These are phyloP conservation scores for Bryconaethiops microstoma DNA, from an alignment of 2,797 vertebrate genomes.

Conservation along the genomic window DNA sequence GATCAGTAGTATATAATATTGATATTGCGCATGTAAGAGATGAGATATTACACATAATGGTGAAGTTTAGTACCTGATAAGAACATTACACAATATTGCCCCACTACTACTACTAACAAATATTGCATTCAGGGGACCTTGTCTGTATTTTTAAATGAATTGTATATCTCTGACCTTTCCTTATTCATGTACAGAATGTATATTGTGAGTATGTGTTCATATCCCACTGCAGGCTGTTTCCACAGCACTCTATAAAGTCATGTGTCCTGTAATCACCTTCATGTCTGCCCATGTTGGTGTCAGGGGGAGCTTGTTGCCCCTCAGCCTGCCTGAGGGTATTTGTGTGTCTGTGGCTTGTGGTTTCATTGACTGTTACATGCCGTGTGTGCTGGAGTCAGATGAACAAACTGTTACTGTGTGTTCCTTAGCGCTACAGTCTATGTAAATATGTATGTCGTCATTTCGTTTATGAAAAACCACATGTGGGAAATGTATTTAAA, in stretches of 20 bases:
- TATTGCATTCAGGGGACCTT: too few relatives aligned
- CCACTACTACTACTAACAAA: too few relatives aligned
- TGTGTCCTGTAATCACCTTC: slow-evolving; percentile 4
- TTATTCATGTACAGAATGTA: background rate
- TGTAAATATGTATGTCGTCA: background rate
- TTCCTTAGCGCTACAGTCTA: background rate
- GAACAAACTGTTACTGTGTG: background rate
- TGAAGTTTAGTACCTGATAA: too few relatives aligned
- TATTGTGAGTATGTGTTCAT: background rate
- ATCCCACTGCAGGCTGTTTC: background rate
- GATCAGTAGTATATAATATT: too few relatives aligned
- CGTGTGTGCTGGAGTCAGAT: background rate
- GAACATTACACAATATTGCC: too few relatives aligned
- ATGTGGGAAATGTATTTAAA: too few relatives aligned
- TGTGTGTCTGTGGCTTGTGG: slow-evolving; percentile 24
- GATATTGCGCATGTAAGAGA: too few relatives aligned
- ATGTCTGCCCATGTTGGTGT: slow-evolving; percentile 22
- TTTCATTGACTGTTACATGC: slow-evolving; percentile 4
- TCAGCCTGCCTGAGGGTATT: slow-evolving; percentile 29
- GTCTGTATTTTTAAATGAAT: background rate
- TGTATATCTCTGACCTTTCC: background rate
- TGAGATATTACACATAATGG: too few relatives aligned
- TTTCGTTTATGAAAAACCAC: background rate
- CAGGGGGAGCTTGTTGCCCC: slow-evolving; percentile 10
- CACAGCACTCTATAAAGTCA: background rate